Evolutionary conservation across 2,888 invertebrate genomes (phyloP).

Genomic region (Opisthograptis luteolata): DNA sequence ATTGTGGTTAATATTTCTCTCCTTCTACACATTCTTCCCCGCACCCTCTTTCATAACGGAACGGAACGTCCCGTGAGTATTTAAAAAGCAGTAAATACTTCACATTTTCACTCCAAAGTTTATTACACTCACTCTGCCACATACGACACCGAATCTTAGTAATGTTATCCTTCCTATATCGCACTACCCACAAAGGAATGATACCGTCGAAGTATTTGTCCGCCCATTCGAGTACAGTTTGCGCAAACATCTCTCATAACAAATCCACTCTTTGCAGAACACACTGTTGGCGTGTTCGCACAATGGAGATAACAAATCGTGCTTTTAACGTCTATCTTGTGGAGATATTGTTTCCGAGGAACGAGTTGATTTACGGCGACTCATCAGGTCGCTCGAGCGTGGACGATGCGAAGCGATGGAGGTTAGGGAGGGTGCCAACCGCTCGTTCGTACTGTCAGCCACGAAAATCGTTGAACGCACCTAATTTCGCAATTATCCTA

Average conservation of each 20-base stretch:
- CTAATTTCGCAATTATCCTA: too few relatives aligned
- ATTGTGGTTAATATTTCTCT: too few relatives aligned
- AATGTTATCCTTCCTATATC: constrained; percentile 23
- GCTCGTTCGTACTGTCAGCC: too few relatives aligned
- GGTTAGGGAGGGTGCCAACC: constrained; percentile 27
- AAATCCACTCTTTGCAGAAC: constrained; percentile 29
- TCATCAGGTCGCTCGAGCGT: constrained; percentile 38
- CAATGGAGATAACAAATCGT: constrained; percentile 43
- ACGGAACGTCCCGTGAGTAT: too few relatives aligned
- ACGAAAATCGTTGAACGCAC: too few relatives aligned
- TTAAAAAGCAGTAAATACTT: neutral
- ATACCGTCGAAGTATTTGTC: constrained; percentile 16
- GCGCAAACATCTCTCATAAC: constrained; percentile 21
- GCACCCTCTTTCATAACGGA: too few relatives aligned
- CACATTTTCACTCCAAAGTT: neutral
- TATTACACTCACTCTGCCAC: neutral
- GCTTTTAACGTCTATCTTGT: constrained; percentile 42
- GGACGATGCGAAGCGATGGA: constrained; percentile 31
- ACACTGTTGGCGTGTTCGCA: constrained; percentile 38
- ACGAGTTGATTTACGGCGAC: constrained; percentile 38
- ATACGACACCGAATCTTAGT: constrained; percentile 20
- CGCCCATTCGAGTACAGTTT: constrained; percentile 16
- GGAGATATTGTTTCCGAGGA: constrained; percentile 36
- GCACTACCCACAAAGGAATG: constrained; percentile 15
- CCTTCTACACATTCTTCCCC: too few relatives aligned